Evolutionary conservation across 2,113 vertebrate genomes (phyloP), one percentile per base, ranked within the genome.

Genomic region (Dasyprocta punctata): DNA sequence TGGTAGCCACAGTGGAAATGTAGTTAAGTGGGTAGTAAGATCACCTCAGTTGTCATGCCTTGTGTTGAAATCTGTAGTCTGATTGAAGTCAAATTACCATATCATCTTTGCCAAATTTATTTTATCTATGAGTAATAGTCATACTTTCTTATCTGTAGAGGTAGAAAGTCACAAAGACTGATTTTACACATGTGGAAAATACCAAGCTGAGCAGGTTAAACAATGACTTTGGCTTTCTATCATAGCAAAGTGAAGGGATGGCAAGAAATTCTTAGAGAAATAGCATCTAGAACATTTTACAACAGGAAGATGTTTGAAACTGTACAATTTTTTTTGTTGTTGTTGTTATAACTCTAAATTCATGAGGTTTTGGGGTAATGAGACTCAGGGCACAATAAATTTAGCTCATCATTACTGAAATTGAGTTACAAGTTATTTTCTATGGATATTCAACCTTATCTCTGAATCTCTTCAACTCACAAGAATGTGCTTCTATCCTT

Each of bases 311-410:
- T 38, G 14, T n/a, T 86, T 36, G n/a, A 19, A 77, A 63, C 19
- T 14, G 1, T 58, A 28, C 26, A 26, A 2, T 61, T 49, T 80
- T 73, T 22, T 67, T n/a, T n/a, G n/a, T n/a, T n/a, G n/a, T n/a
- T 65, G 12, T 52, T 67, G 3, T 47, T 69, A 16, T 28, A 56
- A 41, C 30, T 93, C 36, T 60, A 30, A 47, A 20, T 16, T 54
- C 24, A 54, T 17, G 28, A 28, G n/a, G 30, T 82, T 0, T 3
- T 36, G 4, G 47, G 26, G 0, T 1, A 36, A 10, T 16, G 24
- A 44, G 41, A 69, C 11, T n/a, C 0, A 0, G 7, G 8, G 16
- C 7, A 9, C 0, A 54, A 5, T 19, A 36, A 44, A 13, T 10
- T 10, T 13, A 16, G n/a, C 24, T 54, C 17, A 41, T n/a, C 22